Conservation (phyloP, 2,888 invertebrate genomes). For the Cerastis rubricosa region DNA sequence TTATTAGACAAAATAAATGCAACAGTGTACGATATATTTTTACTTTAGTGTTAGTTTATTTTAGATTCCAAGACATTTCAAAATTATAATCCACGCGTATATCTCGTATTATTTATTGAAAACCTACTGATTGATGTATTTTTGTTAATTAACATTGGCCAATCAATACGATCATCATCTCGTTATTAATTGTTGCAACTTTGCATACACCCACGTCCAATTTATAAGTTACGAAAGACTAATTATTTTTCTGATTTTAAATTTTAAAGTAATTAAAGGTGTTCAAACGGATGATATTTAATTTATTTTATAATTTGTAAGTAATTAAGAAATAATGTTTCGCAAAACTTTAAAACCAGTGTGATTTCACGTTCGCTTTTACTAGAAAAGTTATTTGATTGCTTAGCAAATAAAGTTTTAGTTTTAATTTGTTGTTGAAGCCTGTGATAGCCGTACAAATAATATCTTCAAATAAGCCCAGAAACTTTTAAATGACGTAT, state of each 20-base stretch:
- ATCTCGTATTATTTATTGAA: background rate
- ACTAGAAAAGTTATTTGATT: background rate
- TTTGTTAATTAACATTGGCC: conserved; percentile 39
- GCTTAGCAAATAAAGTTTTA: background rate
- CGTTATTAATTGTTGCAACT: conserved; percentile 51
- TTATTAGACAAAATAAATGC: background rate
- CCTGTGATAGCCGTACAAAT: background rate
- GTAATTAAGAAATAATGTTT: conserved; percentile 20
- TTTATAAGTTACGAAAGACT: conserved; percentile 49
- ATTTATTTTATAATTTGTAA: conserved; percentile 19
- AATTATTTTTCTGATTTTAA: conserved; percentile 41
- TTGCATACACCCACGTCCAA: conserved; percentile 60
- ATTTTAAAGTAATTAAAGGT: conserved; percentile 35
- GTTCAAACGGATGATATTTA: conserved; percentile 22
- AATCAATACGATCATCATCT: conserved; percentile 40
- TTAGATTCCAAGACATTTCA: background rate
- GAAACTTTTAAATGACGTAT: background rate
- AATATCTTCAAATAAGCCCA: background rate
- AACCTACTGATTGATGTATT: conserved; percentile 29
- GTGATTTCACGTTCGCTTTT: background rate
- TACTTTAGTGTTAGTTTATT: background rate
- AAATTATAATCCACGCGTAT: background rate
- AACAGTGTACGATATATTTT: background rate
- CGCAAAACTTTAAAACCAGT: conserved; percentile 7
- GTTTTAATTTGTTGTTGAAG: background rate